Evolutionary conservation across 2,113 vertebrate genomes (phyloP), one percentile per base, ranked within the genome.

Genomic region (Edolisoma coerulescens): DNA sequence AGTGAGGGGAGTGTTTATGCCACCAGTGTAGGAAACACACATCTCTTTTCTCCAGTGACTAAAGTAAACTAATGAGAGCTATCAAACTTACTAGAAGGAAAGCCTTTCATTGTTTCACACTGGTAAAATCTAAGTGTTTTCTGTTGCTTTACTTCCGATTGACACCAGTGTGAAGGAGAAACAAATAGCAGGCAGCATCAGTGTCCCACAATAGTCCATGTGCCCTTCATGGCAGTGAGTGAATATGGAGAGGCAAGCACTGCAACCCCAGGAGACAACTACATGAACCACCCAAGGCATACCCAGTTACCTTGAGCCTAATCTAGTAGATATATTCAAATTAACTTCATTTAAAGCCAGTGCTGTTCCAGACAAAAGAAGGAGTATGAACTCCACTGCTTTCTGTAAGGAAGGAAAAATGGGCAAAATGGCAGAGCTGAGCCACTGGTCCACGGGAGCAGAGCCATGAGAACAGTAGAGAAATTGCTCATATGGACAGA

Each of bases 1-100:
- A 89, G 44, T 35, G 78, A 91, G 69, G 33, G 42, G 35, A 68
- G 65, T 33, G 5, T 87, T 95, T 89, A 52, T 95, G 89, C 68
- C 87, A 92, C 69, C 49, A 81, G 42, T 71, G 79, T 57, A 92
- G 80, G 83, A 94, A 96, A 96, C 79, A 96, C 42, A 91, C 60
- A 56, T 96, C 56, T 83, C 42, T 90, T 30, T 94, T 92, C 92
- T 93, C 56, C 76, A 53, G 4, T 89, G 92, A 89, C 79, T 56
- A 11, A 93, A 78, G 64, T 21, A 59, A 73, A 53, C 49, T 88
- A 90, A 88, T 70, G 87, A 91, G 82, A 91, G 75, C 84, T 80
- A 94, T 93, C 88, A 92, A 78, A 84, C 79, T 83, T 91, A 70
- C 78, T 89, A 76, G 49, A 92, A 87, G 76, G 90, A 84, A 86